A percentile compares a stretch with the other conserved stretches of the same genome.
Evolutionary conservation across 2,113 vertebrate species (phyloP).

Genomic region (Notarius lentiginosus): DNA sequence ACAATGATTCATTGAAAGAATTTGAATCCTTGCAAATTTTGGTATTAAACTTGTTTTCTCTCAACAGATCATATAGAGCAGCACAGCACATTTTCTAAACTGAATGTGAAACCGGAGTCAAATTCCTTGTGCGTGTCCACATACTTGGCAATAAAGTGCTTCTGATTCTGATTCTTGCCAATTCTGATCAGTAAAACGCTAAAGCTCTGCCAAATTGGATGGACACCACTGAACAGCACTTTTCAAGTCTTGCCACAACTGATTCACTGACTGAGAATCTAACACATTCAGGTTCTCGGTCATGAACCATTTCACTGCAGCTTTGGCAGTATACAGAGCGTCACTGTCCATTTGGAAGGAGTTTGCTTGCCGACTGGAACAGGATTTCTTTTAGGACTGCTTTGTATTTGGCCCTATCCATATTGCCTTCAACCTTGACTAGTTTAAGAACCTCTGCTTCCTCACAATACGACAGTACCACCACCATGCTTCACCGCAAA

Average conservation of each 20-base stretch:
- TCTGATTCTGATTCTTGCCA: too few relatives aligned
- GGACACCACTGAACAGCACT: background rate
- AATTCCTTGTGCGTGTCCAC: too few relatives aligned
- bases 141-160: too few relatives aligned
- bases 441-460: background rate
- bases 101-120: background rate
- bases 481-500: background rate
- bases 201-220: background rate
- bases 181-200: background rate
- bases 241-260: background rate
- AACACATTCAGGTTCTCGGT: background rate
- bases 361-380: background rate
- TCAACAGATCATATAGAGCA: background rate
- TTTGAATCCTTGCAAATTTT: background rate
- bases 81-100: background rate
- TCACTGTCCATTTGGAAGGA: background rate
- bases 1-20: background rate
- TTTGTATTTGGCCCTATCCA: background rate
- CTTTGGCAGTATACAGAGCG: background rate
- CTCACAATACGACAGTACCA: background rate
- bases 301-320: background rate
- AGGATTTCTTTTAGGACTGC: background rate
- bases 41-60: background rate
- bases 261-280: background rate
- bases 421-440: background rate